Evolutionary conservation across 53 echinoderm and acorn worm genomes (phyloP).

Genomic region (Holothuria leucospilota): DNA sequence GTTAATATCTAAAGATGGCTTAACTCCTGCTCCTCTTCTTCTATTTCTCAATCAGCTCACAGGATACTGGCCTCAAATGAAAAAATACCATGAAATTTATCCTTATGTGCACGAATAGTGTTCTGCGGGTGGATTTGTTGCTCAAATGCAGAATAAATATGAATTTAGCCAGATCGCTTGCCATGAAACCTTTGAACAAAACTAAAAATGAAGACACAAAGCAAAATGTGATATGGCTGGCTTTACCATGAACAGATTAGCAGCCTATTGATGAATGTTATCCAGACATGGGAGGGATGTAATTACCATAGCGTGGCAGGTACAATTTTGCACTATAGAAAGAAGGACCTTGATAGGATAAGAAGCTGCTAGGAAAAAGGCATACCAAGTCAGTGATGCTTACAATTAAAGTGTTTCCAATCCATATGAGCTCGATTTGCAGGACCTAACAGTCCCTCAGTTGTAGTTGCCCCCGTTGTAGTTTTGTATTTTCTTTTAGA

Average conservation of each 20-base stretch:
- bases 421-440: conserved; percentile 34
- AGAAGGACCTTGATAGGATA: conserved; percentile 32
- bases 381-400: conserved; percentile 27
- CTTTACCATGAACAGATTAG: conserved; percentile 57
- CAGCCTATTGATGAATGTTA: conserved; percentile 54
- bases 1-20: conserved; percentile 19
- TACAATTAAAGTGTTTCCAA: conserved; percentile 33
- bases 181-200: conserved; percentile 68
- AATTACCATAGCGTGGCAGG: conserved; percentile 61
- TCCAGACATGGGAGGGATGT: conserved; percentile 48
- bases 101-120: conserved; percentile 49
- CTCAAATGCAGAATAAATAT: conserved; percentile 65
- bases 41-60: conserved; percentile 66
- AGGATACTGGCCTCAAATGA: conserved; percentile 70
- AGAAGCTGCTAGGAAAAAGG: conserved; percentile 16
- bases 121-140: conserved; percentile 51
- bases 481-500: neutral
- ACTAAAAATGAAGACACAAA: conserved; percentile 66
- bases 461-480: conserved; percentile 11
- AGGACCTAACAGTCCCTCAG: conserved; percentile 33
- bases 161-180: conserved; percentile 64
- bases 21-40: conserved; percentile 19
- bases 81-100: conserved; percentile 40
- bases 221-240: conserved; percentile 69
- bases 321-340: conserved; percentile 2